Evolutionary conservation across 2,888 invertebrate genomes (phyloP).

Genomic region (Scrobipalpa atriplicella): DNA sequence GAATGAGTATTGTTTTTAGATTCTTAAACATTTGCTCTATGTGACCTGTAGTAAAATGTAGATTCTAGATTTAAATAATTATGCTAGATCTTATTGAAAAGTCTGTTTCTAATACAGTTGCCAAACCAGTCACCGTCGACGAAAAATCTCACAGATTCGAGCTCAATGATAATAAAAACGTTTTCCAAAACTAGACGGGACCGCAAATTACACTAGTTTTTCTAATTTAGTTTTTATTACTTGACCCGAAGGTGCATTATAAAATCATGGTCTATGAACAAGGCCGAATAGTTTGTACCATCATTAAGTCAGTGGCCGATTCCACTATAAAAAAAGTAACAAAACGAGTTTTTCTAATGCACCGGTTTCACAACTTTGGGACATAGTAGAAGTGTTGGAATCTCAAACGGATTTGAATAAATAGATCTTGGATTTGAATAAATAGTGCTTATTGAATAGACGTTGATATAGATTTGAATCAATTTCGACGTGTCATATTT

Average conservation of each 20-base stretch:
- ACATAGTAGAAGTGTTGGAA: conserved; percentile 19
- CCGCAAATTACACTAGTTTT: background rate
- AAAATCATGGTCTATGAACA: conserved; percentile 13
- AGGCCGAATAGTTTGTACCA: conserved; percentile 25
- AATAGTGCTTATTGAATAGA: background rate
- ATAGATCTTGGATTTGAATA: background rate
- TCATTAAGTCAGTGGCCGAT: conserved; percentile 31
- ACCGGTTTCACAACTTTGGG: conserved; percentile 26
- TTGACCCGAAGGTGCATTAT: conserved; percentile 16
- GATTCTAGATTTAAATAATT: background rate
- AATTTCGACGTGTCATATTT: background rate
- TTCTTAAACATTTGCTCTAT: no score
- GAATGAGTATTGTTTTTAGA: no score
- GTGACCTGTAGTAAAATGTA: background rate
- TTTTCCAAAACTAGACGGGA: conserved; percentile 10
- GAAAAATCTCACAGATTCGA: background rate
- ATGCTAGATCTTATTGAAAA: background rate
- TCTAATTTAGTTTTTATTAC: conserved; percentile 22
- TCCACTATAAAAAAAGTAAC: conserved; percentile 22
- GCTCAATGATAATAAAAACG: conserved; percentile 2
- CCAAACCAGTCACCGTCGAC: background rate
- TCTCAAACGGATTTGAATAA: conserved; percentile 14
- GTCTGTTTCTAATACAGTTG: background rate
- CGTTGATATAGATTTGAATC: background rate
- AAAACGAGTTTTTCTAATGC: conserved; percentile 25